Evolutionary conservation across 2,888 invertebrate genomes (phyloP).

Genomic region (Nephrotoma appendiculata): DNA sequence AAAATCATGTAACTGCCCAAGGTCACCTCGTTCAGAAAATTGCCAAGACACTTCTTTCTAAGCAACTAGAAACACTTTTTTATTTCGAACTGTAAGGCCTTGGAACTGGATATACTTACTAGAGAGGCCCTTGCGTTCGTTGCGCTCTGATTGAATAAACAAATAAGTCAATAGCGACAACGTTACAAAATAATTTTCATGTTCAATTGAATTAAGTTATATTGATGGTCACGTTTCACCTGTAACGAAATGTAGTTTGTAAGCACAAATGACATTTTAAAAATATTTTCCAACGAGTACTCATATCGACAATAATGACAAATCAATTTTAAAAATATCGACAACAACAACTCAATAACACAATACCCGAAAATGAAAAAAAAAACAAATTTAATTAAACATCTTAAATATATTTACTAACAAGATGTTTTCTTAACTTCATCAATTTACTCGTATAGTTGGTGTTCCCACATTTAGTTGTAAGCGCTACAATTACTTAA

Average conservation of each 20-base stretch:
- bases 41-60: too few species aligned
- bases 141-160: too few species aligned
- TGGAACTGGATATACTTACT: too few species aligned
- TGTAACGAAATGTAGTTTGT: neutral
- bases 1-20: too few species aligned
- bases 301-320: neutral
- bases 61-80: too few species aligned
- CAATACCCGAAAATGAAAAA: neutral
- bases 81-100: too few species aligned
- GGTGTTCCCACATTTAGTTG: neutral
- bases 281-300: neutral
- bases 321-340: neutral
- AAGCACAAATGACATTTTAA: neutral
- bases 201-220: too few species aligned
- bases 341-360: neutral
- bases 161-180: too few species aligned
- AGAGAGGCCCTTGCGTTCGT: too few species aligned
- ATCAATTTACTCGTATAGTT: neutral
- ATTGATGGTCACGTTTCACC: neutral
- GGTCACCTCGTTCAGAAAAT: too few species aligned
- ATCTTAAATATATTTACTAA: neutral
- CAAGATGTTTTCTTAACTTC: neutral
- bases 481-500: neutral
- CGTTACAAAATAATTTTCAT: too few species aligned
- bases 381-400: neutral